Base-by-base conservation (phyloP, 2,888 invertebrate genomes). In the Eupithecia exiguata region DNA sequence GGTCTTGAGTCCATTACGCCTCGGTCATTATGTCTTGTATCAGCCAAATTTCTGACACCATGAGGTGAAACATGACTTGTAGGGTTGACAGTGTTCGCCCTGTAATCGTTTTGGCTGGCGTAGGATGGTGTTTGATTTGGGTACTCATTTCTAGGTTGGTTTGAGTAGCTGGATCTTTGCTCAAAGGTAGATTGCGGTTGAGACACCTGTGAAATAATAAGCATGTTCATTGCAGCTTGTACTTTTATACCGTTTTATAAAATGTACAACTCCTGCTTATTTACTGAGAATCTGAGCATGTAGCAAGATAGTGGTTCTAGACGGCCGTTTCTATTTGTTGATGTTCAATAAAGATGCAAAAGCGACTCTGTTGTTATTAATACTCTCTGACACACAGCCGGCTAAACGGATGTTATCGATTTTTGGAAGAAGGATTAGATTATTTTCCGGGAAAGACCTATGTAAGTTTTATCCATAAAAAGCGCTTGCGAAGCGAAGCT, bases 111-210 rank as follows among this genome's bases (percentile, higher is more conserved):
- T 14, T 72, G 72, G 14, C 30, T 74, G 12, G 68, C 72, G 61
- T 84, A 85, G 40, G 82, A 82, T 62, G 76, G 79, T 46, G 79
- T 72, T 76, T 82, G 82, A 35, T 80, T 83, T 0, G 83, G 78
- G 72, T 84, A 87, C 14, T 86, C 86, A 80, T 84, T 85, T 65
- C 84, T 81, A 16, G 79, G 76, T 63, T 80, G 82, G 43, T 79
- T 79, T 46, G 84, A 83, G 72, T 83, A 88, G 36, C 74, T 80
- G 12, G 83, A 80, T 46, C 83, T 80, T 36, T 81, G 77, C 16
- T 88, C 84, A 72, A 82, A 89, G 14, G 72, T 75, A 35, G 75
- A 77, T 46, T 80, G 83, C 9, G 78, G 77, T 43, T 76, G 74
- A 43, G 74, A 18, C 0, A 25, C 21, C 66, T 66, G 66, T 38